phyloP scores from a whole-genome alignment of 2,888 invertebrate species.

The Dusona sp. region DNA sequence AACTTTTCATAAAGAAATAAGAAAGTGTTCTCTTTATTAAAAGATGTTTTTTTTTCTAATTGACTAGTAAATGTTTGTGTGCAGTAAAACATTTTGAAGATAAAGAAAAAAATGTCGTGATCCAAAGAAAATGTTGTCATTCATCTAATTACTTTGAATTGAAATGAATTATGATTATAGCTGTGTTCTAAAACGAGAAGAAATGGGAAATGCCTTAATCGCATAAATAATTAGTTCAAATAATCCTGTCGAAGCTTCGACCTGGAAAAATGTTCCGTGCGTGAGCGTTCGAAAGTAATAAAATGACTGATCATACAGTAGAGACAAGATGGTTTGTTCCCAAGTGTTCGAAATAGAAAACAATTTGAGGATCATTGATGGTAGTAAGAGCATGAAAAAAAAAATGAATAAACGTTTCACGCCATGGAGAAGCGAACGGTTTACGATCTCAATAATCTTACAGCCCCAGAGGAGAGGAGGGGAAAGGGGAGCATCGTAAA shows the following conservation, averaged over 20 bases:
- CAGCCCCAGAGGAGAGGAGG: slow-evolving; percentile 42
- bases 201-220: too few species aligned
- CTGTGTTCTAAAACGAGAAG: neutral
- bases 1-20: too few species aligned
- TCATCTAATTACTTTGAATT: neutral
- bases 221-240: too few species aligned
- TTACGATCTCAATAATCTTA: slow-evolving; percentile 63
- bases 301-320: neutral
- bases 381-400: slow-evolving; percentile 67
- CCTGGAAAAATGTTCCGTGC: neutral
- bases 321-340: neutral
- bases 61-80: too few species aligned
- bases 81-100: too few species aligned
- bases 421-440: slow-evolving; percentile 58
- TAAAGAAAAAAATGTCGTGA: too few species aligned
- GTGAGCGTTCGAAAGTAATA: neutral
- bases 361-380: slow-evolving; percentile 61
- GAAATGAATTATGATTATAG: neutral
- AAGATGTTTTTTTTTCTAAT: too few species aligned
- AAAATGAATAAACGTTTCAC: slow-evolving; percentile 79
- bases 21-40: too few species aligned
- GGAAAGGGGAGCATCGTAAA: slow-evolving; percentile 70
- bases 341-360: slow-evolving; percentile 60
- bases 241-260: too few species aligned
- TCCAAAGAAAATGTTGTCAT: too few species aligned